Evolutionary conservation across 92 coral and sea anemone species (phyloP).

Genomic region (Bergia puertoricense): DNA sequence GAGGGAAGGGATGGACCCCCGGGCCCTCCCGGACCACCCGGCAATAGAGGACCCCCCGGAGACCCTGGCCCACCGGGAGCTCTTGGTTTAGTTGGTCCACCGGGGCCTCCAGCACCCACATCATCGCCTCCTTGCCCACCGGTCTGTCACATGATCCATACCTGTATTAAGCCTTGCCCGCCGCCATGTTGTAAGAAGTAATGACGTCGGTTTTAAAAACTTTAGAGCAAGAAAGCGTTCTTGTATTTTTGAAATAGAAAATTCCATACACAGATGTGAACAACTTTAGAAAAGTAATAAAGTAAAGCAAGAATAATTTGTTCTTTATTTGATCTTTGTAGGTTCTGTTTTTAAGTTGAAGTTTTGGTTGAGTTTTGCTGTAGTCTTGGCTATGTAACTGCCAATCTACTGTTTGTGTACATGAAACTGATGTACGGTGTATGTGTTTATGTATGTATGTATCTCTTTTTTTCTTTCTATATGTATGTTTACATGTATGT

Average conservation of each 20-base stretch:
- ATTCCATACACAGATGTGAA: background rate
- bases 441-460: too few relatives aligned
- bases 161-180: conserved; percentile 27
- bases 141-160: conserved; percentile 17
- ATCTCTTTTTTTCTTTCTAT: too few relatives aligned
- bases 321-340: too few relatives aligned
- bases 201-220: background rate
- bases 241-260: too few relatives aligned
- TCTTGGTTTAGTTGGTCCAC: conserved; percentile 18
- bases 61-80: conserved; percentile 33
- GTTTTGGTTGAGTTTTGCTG: background rate
- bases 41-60: conserved; percentile 36
- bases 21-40: conserved; percentile 72
- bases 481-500: background rate
- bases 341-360: background rate
- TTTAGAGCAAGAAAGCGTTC: too few relatives aligned
- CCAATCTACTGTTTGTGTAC: too few relatives aligned
- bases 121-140: conserved; percentile 26
- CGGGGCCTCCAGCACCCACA: conserved; percentile 26
- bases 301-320: background rate
- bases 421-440: background rate
- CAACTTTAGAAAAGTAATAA: too few relatives aligned
- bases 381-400: background rate
- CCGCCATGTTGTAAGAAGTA: conserved; percentile 34
- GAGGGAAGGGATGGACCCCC: conserved; percentile 58